A percentile compares a stretch with the other conserved stretches of the same genome.
Evolutionary conservation across 1,140 invertebrate species (phyloP).

Genomic region (Wiebesia pumilae): DNA sequence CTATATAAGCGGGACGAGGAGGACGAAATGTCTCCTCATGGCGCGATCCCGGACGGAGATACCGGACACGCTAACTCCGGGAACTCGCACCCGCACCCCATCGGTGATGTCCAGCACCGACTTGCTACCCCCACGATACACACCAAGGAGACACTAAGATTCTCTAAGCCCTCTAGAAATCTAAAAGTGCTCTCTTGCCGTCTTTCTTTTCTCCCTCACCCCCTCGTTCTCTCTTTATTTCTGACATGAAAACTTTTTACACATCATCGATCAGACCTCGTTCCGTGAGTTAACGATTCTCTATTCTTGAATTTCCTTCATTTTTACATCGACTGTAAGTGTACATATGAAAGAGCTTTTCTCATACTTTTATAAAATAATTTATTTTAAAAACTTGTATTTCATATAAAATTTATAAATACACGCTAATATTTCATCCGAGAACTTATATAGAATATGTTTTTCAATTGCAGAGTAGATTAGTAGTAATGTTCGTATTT

Average conservation of each 20-base stretch:
- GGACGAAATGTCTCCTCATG: slow-evolving; percentile 72
- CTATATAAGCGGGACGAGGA: slow-evolving; percentile 53
- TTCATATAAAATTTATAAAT: too few relatives aligned
- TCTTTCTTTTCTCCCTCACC: neutral
- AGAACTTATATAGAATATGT: too few relatives aligned
- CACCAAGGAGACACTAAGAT: slow-evolving; percentile 63
- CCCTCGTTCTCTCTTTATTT: slow-evolving; percentile 38
- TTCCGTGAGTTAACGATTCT: slow-evolving; percentile 52
- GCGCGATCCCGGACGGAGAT: slow-evolving; percentile 69
- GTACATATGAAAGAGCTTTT: too few relatives aligned
- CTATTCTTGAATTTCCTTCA: neutral
- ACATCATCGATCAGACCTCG: slow-evolving; percentile 45
- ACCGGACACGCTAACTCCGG: slow-evolving; percentile 72
- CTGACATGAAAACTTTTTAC: slow-evolving; percentile 36
- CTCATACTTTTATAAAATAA: too few relatives aligned
- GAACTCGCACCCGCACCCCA: slow-evolving; percentile 51
- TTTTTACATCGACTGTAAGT: neutral
- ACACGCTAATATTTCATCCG: too few relatives aligned
- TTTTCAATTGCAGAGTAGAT: too few relatives aligned
- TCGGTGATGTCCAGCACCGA: slow-evolving; percentile 64
- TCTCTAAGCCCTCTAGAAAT: slow-evolving; percentile 55
- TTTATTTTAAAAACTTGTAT: too few relatives aligned
- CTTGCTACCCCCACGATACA: slow-evolving; percentile 47
- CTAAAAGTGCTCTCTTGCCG: slow-evolving; percentile 27
- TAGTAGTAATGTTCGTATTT: too few relatives aligned